phyloP scores from a whole-genome alignment of 2,797 vertebrate species.

The Cyclopterus lumpus region DNA sequence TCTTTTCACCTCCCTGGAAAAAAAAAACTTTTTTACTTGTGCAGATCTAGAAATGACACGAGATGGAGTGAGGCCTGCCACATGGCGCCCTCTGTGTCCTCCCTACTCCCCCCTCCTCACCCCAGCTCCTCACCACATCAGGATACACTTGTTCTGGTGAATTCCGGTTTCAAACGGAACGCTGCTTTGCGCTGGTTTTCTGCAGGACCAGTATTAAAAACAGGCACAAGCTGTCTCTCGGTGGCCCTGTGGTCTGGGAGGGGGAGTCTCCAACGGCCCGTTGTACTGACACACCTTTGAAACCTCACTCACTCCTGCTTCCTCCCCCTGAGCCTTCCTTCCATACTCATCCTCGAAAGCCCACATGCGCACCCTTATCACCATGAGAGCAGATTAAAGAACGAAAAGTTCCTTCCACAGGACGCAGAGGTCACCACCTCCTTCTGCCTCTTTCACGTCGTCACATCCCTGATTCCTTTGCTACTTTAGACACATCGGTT shows the following conservation, averaged over 20 bases:
- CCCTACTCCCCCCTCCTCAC: constrained; percentile 72
- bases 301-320: constrained; percentile 68
- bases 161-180: constrained; percentile 96
- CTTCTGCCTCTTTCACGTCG: not conserved
- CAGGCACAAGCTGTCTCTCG: constrained; percentile 81
- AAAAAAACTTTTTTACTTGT: constrained; percentile 26
- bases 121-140: constrained; percentile 95
- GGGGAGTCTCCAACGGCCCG: constrained; percentile 88
- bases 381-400: constrained; percentile 56
- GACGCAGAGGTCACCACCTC: constrained; percentile 11
- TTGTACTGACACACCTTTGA: constrained; percentile 65
- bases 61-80: constrained; percentile 68
- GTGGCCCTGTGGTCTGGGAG: constrained; percentile 83
- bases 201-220: constrained; percentile 88
- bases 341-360: constrained; percentile 48
- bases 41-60: constrained; percentile 60
- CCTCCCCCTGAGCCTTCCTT: constrained; percentile 57
- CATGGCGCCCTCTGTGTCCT: constrained; percentile 63
- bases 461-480: constrained; percentile 13
- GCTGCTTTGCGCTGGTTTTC: constrained; percentile 89
- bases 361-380: constrained; percentile 45
- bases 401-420: constrained; percentile 41
- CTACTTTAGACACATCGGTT: not conserved
- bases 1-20: constrained; percentile 18
- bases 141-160: constrained; percentile 96